These are phyloP conservation scores for Drosophila pullipes DNA, from an alignment of 2,888 invertebrate species.

Conservation along the genomic window DNA sequence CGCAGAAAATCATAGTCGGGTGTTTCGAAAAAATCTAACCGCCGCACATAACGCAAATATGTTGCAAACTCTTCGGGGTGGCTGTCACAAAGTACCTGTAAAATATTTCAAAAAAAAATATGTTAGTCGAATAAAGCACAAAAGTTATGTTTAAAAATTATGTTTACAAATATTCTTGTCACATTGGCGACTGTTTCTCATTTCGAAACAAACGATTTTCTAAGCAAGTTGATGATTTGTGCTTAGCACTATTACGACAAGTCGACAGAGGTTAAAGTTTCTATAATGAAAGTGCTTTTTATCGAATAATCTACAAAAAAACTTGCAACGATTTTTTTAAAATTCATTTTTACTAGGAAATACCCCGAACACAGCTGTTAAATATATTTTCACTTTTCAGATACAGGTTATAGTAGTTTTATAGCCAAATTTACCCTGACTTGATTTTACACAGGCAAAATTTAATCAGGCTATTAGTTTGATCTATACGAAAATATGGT, in stretches of 20 bases:
- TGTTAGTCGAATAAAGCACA: slow-evolving; percentile 5
- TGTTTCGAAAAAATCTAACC: slow-evolving; percentile 99
- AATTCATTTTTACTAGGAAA: neutral
- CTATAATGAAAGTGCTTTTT: neutral
- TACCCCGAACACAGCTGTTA: too few species aligned
- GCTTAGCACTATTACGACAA: neutral
- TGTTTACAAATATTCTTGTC: neutral
- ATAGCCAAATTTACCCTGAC: neutral
- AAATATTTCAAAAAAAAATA: neutral
- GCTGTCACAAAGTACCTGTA: slow-evolving; percentile 91
- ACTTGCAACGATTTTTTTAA: neutral
- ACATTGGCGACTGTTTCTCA: neutral
- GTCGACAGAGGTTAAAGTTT: neutral
- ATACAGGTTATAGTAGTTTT: neutral
- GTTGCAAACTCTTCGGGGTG: slow-evolving; percentile 98
- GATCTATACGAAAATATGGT: neutral
- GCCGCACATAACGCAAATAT: slow-evolving; percentile 98
- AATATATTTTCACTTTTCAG: too few species aligned
- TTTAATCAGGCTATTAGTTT: neutral
- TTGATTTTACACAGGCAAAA: neutral
- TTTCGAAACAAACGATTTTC: neutral
- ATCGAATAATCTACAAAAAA: neutral
- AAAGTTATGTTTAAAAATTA: neutral
- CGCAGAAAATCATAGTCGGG: slow-evolving; percentile 99
- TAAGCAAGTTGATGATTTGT: neutral